These are phyloP conservation scores for Girardia tigrina DNA, from an alignment of 2,888 invertebrate species.

Conservation along the genomic window DNA sequence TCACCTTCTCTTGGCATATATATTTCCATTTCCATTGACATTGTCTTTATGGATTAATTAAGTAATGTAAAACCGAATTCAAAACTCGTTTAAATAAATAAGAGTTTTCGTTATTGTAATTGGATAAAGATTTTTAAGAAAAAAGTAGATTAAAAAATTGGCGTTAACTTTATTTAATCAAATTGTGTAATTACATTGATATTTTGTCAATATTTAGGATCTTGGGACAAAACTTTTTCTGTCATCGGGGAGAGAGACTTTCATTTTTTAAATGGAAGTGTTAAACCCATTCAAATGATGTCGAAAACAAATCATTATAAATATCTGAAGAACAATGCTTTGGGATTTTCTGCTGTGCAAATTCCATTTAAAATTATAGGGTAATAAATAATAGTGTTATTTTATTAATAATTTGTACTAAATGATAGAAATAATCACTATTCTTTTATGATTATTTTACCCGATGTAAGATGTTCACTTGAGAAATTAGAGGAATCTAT, in stretches of 20 bases:
- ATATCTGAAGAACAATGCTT: background rate
- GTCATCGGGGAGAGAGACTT: background rate
- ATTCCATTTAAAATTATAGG: background rate
- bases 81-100: too few relatives aligned
- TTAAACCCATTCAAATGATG: background rate
- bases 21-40: too few relatives aligned
- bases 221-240: background rate
- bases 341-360: background rate
- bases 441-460: background rate
- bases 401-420: background rate
- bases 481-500: background rate
- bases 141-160: too few relatives aligned
- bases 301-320: background rate
- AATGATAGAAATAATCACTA: too few relatives aligned
- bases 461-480: background rate
- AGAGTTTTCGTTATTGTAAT: too few relatives aligned
- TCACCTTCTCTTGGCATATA: too few relatives aligned
- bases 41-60: too few relatives aligned
- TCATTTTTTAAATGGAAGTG: background rate
- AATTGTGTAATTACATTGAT: too few relatives aligned
- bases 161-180: too few relatives aligned
- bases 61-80: too few relatives aligned
- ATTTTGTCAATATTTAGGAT: background rate
- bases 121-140: too few relatives aligned
- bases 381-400: background rate